These are phyloP conservation scores for Triplophysa siluroides DNA, from an alignment of 2,113 vertebrate genomes.

Conservation along the genomic window DNA sequence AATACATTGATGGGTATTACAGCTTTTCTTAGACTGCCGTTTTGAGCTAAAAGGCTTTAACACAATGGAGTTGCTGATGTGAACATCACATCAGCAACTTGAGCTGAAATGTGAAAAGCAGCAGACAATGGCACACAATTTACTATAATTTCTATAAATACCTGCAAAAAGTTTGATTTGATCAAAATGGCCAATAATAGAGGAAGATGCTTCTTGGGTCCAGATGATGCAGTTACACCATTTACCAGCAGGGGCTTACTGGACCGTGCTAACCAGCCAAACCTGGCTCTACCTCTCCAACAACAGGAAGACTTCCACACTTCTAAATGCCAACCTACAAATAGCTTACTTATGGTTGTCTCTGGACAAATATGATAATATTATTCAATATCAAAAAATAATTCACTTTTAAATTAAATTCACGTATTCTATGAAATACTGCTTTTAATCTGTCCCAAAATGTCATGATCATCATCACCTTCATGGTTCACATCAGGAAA, in stretches of 20 bases:
- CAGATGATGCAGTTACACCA: background rate
- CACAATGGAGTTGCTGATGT: no score
- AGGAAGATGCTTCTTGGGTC: background rate
- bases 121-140: no score
- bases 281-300: background rate
- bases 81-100: no score
- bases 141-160: no score
- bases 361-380: background rate
- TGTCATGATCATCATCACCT: background rate
- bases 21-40: no score
- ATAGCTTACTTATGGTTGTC: background rate
- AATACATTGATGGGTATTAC: no score
- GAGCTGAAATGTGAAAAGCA: no score
- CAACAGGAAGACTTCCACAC: background rate
- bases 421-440: background rate
- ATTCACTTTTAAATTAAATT: background rate
- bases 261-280: background rate
- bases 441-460: background rate
- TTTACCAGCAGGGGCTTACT: slow-evolving; percentile 17
- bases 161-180: no score
- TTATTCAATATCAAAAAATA: background rate
- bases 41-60: no score
- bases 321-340: background rate
- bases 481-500: background rate
- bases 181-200: background rate